A percentile compares a stretch with the other conserved stretches of the same genome.
Conservation (phyloP, 1,140 invertebrate genomes). For the Apocrypta bakeri region DNA sequence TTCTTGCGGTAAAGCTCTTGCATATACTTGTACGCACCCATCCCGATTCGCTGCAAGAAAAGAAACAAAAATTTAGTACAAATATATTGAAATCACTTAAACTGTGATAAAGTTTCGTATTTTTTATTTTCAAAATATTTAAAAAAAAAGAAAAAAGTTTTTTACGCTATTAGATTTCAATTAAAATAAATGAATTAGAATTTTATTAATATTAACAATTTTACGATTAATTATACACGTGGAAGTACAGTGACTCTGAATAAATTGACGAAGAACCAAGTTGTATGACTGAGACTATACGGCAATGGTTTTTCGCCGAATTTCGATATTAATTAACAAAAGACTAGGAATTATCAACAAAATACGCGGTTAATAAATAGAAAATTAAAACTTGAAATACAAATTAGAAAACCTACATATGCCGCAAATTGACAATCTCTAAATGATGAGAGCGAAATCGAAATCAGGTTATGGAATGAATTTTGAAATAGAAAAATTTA, state of each 20-base stretch:
- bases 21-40: constrained; percentile 99
- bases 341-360: background rate
- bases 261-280: background rate
- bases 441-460: background rate
- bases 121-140: no score
- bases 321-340: background rate
- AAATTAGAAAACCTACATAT: background rate
- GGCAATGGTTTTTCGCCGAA: background rate
- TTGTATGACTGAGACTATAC: background rate
- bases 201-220: background rate
- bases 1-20: constrained; percentile 99
- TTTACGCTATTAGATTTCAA: background rate
- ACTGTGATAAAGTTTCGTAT: no score
- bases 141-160: no score
- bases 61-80: background rate
- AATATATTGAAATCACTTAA: background rate
- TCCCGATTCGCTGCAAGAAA: constrained; percentile 73
- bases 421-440: background rate
- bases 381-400: background rate
- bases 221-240: background rate
- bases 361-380: background rate
- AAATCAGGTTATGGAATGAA: constrained; percentile 35
- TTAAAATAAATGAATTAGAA: no score
- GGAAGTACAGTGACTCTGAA: background rate
- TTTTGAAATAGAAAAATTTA: constrained; percentile 34